These are phyloP conservation scores for Stomatorhinus walkeri DNA, from an alignment of 2,797 vertebrate genomes.

Conservation along the genomic window DNA sequence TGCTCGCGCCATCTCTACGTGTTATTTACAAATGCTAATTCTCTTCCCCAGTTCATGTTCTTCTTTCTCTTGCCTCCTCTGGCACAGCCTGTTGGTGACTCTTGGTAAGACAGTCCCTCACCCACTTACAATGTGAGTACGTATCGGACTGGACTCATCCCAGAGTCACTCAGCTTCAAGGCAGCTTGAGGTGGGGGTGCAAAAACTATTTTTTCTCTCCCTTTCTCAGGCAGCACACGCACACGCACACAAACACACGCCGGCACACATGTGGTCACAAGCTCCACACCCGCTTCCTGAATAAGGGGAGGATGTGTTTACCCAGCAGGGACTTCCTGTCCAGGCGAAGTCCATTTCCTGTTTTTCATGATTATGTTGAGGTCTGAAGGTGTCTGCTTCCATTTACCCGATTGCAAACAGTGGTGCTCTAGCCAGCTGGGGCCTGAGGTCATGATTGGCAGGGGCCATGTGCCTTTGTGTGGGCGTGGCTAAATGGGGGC, in stretches of 20 bases:
- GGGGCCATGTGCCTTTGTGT: background rate
- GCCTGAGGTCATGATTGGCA: constrained; percentile 21
- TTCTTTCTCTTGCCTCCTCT: background rate
- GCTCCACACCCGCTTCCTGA: constrained; percentile 4
- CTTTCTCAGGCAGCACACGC: background rate
- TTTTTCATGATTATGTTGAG: background rate
- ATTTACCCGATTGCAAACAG: background rate
- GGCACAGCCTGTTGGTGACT: background rate
- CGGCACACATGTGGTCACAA: background rate
- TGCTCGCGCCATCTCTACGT: constrained; percentile 48
- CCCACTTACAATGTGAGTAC: background rate
- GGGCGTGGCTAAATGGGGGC: constrained; percentile 25
- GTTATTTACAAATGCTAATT: constrained; percentile 58
- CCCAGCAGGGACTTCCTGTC: constrained; percentile 13
- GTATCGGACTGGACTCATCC: background rate
- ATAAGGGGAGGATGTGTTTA: background rate
- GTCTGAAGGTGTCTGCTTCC: constrained; percentile 13
- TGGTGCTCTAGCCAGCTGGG: constrained; percentile 10
- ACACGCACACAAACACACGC: background rate
- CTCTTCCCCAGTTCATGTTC: background rate
- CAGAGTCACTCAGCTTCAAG: constrained; percentile 9
- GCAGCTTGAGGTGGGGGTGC: background rate
- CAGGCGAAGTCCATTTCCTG: background rate
- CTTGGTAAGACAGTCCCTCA: background rate
- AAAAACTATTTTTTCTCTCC: background rate